Evolutionary conservation across 2,888 invertebrate species (phyloP), one percentile per base, ranked within the genome.

Genomic region (Drosophila putrida): DNA sequence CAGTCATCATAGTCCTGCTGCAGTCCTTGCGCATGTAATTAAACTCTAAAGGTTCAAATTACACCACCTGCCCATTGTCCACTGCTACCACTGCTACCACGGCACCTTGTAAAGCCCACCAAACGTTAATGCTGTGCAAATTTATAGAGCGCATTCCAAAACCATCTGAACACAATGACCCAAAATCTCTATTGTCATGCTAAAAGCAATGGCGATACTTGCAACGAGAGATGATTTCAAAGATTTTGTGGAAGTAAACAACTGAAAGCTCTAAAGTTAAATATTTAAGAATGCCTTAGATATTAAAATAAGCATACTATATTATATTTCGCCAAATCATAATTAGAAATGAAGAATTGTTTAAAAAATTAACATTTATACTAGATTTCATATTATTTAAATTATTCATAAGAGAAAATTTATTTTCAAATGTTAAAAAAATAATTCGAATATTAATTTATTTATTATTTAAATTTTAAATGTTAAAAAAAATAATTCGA

Each of bases 101-200:
- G 4, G 44, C 61, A 51, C 15, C 53, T 9, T 36, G 25, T 41
- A 46, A 33, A 55, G 4, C 11, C 60, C 57, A 53, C 61, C 27
- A 47, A 36, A 55, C 64, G 72, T 72, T 75, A 67, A 72, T 67
- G 66, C 49, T 38, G 65, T 46, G 66, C 51, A 76, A 79, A 71
- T 82, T 65, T 79, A 81, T 73, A 62, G 88, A 69, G 64, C 62
- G 27, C 25, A 51, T 43, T 59, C 60, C 9, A 60, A 76, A 80
- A 54, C 71, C 62, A 39, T 51, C 28, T 38, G 50, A 61, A 62
- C 68, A 73, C 64, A 82, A 81, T 71, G 61, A 9, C 55, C 33
- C 28, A 50, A 47, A 59, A 36, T 64, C 54, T 65, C 78, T 67
- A 77, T 86, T 81, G 87, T 81, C 39, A 83, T 80, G 82, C 72